phyloP scores from a whole-genome alignment of 2,797 vertebrate genomes.

The Onychomys arenicola region DNA sequence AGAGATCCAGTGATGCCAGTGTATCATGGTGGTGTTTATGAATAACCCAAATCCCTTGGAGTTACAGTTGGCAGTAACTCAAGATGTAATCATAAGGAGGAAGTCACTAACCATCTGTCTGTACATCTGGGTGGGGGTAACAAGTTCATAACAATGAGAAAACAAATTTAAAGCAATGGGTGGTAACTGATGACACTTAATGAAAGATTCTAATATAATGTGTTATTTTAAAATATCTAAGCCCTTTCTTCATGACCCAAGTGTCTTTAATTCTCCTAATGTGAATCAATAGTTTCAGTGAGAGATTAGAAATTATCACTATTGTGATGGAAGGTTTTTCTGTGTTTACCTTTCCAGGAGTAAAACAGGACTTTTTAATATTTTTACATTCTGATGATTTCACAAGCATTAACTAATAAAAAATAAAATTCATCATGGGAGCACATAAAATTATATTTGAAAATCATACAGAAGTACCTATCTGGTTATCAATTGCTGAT shows the following conservation, averaged over 20 bases:
- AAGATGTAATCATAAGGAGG: conserved; percentile 50
- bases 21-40: conserved; percentile 59
- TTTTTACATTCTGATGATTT: not conserved
- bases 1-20: conserved; percentile 49
- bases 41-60: conserved; percentile 53
- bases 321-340: not conserved
- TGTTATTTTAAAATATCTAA: not conserved
- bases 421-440: not conserved
- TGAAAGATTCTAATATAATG: not conserved
- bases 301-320: not conserved
- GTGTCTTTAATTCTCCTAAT: not conserved
- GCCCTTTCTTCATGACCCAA: not conserved
- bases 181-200: conserved; percentile 34
- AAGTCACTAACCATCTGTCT: conserved; percentile 77
- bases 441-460: not conserved
- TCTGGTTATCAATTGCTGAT: not conserved
- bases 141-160: conserved; percentile 51
- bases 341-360: not conserved
- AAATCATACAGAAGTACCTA: not conserved
- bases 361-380: not conserved
- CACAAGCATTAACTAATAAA: not conserved
- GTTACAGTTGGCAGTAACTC: conserved; percentile 79
- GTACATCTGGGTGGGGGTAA: conserved; percentile 63
- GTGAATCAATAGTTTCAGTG: not conserved
- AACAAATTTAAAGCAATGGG: conserved; percentile 52